phyloP scores from a whole-genome alignment of 2,888 invertebrate species.

The Icerya purchasi region DNA sequence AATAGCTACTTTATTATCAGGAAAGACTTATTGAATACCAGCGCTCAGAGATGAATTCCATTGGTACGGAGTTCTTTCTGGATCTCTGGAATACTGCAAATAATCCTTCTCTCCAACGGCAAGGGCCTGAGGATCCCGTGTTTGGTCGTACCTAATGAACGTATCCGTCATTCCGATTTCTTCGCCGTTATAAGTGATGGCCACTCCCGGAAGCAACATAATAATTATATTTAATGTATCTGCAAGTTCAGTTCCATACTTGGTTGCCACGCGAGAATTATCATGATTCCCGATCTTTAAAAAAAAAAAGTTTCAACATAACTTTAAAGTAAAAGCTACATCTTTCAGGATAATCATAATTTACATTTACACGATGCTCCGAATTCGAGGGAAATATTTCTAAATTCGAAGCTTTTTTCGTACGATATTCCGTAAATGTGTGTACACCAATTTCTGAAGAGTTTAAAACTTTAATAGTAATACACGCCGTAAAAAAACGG shows the following conservation, averaged over 20 bases:
- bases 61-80: conserved; percentile 58
- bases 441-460: too few relatives aligned
- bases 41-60: conserved; percentile 41
- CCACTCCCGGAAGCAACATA: conserved; percentile 56
- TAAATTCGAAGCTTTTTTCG: too few relatives aligned
- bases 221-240: conserved; percentile 29
- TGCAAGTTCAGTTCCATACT: conserved; percentile 24
- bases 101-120: conserved; percentile 36
- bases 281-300: conserved; percentile 22
- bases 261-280: conserved; percentile 19
- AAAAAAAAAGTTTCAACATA: too few relatives aligned
- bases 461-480: too few relatives aligned
- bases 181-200: conserved; percentile 70
- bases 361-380: too few relatives aligned
- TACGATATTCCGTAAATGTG: too few relatives aligned
- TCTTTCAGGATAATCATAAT: too few relatives aligned
- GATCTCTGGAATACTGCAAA: conserved; percentile 39
- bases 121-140: conserved; percentile 34
- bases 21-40: too few relatives aligned
- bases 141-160: conserved; percentile 29
- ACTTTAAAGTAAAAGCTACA: not conserved
- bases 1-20: too few relatives aligned
- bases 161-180: conserved; percentile 50
- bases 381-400: not conserved
- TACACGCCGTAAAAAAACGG: too few relatives aligned